Conservation (phyloP, 2,113 vertebrate species). For the Chaetura pelagica region DNA sequence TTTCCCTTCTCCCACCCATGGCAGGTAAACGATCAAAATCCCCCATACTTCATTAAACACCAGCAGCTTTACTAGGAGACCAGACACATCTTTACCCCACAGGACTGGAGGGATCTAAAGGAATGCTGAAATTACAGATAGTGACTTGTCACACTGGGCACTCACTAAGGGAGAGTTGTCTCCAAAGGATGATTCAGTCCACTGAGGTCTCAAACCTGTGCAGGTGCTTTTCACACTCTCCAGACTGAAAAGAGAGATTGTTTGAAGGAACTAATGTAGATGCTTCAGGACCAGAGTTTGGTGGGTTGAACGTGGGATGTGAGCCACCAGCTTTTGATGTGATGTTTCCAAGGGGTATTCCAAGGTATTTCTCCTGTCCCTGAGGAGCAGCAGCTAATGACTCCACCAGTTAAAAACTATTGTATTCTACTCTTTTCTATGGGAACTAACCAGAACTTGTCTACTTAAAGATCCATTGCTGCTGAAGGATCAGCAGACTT, state of each 20-base stretch:
- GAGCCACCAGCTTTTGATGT: fast-evolving
- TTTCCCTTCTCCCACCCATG: background rate
- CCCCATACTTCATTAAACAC: background rate
- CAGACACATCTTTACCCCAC: background rate
- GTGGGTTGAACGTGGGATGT: background rate
- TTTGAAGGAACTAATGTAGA: background rate
- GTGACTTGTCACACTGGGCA: background rate
- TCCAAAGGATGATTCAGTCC: background rate
- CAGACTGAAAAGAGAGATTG: background rate
- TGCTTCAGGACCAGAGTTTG: background rate
- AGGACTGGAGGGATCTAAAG: background rate
- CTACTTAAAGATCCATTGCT: background rate
- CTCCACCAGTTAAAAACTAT: fast-evolving
- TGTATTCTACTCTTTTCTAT: background rate
- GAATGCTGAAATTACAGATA: background rate
- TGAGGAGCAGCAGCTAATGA: background rate
- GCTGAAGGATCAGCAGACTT: background rate
- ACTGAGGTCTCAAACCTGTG: background rate
- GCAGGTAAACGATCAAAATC: background rate
- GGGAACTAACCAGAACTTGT: background rate
- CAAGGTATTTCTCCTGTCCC: background rate
- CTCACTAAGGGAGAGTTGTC: background rate
- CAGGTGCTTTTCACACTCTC: background rate
- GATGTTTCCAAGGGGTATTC: background rate
- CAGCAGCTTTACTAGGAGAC: background rate